A percentile compares a stretch with the other conserved stretches of the same genome.
phyloP scores from a whole-genome alignment of 2,113 vertebrate species.

The Podilymbus podiceps region DNA sequence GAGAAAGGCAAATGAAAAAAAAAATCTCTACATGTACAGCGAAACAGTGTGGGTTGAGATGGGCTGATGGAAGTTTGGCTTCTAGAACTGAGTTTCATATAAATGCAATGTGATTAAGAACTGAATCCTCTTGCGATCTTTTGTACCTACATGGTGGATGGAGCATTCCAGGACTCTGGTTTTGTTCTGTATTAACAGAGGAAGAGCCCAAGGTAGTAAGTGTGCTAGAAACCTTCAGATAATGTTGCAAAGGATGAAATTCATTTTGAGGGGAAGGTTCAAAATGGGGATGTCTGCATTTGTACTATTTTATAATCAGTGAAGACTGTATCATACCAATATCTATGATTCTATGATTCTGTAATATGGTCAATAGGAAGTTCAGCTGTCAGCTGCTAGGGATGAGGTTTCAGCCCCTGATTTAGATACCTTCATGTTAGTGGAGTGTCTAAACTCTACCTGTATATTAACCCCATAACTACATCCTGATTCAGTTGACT shows the following conservation, averaged over 20 bases:
- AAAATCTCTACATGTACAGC: neutral
- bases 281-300: neutral
- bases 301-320: neutral
- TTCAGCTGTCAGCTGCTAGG: neutral
- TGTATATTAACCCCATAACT: neutral
- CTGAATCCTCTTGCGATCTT: neutral
- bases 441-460: neutral
- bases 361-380: neutral
- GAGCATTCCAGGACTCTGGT: neutral
- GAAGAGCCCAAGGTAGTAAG: neutral
- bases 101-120: neutral
- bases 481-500: neutral
- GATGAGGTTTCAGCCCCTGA: neutral
- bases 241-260: neutral
- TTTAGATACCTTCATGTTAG: neutral
- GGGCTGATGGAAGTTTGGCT: neutral
- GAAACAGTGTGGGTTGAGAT: neutral
- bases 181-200: neutral
- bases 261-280: neutral
- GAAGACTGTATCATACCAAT: neutral
- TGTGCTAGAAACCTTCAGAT: neutral
- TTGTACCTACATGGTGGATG: neutral
- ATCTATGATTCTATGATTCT: no score
- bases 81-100: neutral
- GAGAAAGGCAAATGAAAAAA: neutral